Base-by-base conservation (phyloP, 2,888 invertebrate genomes). In the Seira ritae region DNA sequence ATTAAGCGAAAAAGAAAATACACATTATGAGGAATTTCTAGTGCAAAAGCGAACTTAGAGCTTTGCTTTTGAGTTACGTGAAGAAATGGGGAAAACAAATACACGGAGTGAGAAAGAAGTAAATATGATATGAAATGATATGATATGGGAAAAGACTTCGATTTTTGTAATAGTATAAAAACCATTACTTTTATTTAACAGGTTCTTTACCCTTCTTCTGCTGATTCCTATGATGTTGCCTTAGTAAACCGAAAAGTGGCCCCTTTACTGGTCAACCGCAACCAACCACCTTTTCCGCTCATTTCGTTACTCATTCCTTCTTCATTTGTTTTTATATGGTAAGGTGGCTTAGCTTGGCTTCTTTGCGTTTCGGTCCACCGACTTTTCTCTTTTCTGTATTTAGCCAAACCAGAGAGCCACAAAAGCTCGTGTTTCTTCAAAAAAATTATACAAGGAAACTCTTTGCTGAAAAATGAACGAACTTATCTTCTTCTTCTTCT, bases 221-320 rank as follows among this genome's bases (percentile, higher is more conserved):
- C 12, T 42, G 42, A 6, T 6, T 8, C 6, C 6, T 42, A 42
- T n/a, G n/a, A 31, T 31, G 31, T 31, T 31, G 31, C 31, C 31
- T 55, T 55, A 55, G n/a, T 55, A 55, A 55, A 55, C 55, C 55
- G 55, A 55, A 77, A 71, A 81, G 70, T 82, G 73, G 82, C 77
- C 76, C 80, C 77, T 76, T 81, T 84, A 50, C 77, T 84, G 84
- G 84, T 84, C 80, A 84, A 84, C 80, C 84, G 76, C 50, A 71
- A 81, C 80, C 66, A 20, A 77, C 55, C 55, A 72, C 80, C 68
- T 80, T 84, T 31, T 84, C 77, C 80, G 73, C 73, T 84, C 74
- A 67, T 77, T 50, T 31, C 31, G 31, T 31, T 31, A 31, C 31
- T 31, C 67, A n/a, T 55, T 55, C 55, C 15, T 55, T 55, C 55